Evolutionary conservation across 2,888 invertebrate species (phyloP), one percentile per base, ranked within the genome.

Genomic region (Hemithea aestivaria): DNA sequence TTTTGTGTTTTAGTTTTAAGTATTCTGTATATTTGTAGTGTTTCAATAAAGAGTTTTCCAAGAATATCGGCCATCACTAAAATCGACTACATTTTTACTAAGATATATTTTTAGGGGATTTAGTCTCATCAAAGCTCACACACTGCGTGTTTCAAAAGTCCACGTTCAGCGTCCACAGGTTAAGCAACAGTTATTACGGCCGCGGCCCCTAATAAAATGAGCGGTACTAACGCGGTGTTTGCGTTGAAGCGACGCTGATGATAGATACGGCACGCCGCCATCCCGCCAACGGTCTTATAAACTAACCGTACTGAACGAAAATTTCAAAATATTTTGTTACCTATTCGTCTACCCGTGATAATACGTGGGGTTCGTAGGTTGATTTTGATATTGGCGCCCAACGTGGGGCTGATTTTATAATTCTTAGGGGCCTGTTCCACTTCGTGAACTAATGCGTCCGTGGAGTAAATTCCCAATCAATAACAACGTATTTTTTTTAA

Each of bases 161-260:
- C 2, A 43, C 23, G 27, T 25, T 10, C 20, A 53, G 55, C 51
- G 60, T 53, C 56, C 62, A 65, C 59, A 69, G 77, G 26, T 42
- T 37, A 42, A 2, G 26, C 29, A 42, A 30, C 36, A 42, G 41
- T 41, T 36, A 36, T 37, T 42, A 34, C 22, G 23, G 69, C 35
- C 28, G 27, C 62, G 39, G 48, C 44, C 74, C 75, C 75, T 81
- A 80, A 83, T 83, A 82, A 83, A 84, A 82, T 71, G 78, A 72
- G 77, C 69, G 61, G 78, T 77, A 81, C 81, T 83, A 78, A 75
- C 77, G 73, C 66, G 66, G 69, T 84, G 84, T 85, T 84, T 84
- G 73, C 72, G 48, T 62, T 73, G 72, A 70, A 70, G 71, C 69
- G 63, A 61, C 53, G 56, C 69, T 75, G 85, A 87, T 84, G 81